Evolutionary conservation across 2,797 vertebrate genomes (phyloP), one percentile per base, ranked within the genome.

Genomic region (Pangasius sanitwongsei): DNA sequence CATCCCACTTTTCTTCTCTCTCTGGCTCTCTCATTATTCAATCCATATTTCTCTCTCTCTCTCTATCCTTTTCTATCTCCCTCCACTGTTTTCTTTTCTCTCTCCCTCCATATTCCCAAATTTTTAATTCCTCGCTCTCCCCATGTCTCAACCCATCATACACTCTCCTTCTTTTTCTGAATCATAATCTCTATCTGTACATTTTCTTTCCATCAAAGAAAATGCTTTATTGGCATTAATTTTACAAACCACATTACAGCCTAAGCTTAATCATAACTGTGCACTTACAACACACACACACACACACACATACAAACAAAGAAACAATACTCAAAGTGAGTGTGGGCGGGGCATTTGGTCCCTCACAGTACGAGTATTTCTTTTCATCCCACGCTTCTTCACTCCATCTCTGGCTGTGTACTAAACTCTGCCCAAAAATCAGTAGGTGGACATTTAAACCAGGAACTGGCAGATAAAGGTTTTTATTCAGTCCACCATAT

Each of bases 41-140:
- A 57, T 16, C 55, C 15, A 15, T 55, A 16, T 55, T 18, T 57
- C 55, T 55, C 55, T 55, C 11, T 16, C 6, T 44, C 23, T 75
- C 41, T 53, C 48, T 78, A 25, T 78, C 48, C 31, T 4, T 65
- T 18, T n/a, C 44, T 81, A 61, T 89, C 48, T 83, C 53, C 83
- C 90, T 34, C 13, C 44, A 44, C 1, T 44, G 44, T 44, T 44
- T 69, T 9, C 16, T n/a, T 69, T n/a, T 34, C 31, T 34, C 13
- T 15, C n/a, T n/a, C 0, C 9, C 25, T 4, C 25, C 2, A 44
- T 44, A 44, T 44, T 44, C 44, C 44, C 44, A 44, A 44, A 44
- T 44, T 44, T 44, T 44, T 44, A 44, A 7, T 44, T 44, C 44
- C 6, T 44, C 6, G 44, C 44, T 44, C 44, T 44, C 44, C 44